Conservation (phyloP, 2,113 vertebrate genomes). For the Tragelaphus strepsiceros region DNA sequence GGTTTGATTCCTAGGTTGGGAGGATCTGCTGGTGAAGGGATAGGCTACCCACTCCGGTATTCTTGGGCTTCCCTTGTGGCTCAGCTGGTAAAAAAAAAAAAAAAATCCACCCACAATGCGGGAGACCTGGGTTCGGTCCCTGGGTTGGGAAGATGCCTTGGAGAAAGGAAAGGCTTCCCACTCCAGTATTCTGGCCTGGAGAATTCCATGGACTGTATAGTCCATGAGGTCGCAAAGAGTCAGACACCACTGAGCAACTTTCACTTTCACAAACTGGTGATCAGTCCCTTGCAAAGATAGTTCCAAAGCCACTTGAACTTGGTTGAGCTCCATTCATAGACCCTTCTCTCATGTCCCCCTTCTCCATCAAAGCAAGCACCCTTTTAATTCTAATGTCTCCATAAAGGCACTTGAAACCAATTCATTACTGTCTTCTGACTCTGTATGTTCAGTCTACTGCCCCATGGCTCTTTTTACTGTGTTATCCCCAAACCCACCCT, state of each 20-base stretch:
- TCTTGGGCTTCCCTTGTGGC: neutral
- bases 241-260: neutral
- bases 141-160: neutral
- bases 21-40: neutral
- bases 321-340: neutral
- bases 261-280: neutral
- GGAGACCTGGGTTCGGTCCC: neutral
- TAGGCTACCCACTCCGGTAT: neutral
- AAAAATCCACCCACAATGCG: rapidly evolving
- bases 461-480: neutral
- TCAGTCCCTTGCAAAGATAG: neutral
- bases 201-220: neutral
- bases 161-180: neutral
- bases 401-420: neutral
- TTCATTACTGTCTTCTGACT: neutral
- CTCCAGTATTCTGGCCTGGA: neutral
- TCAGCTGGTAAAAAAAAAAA: neutral
- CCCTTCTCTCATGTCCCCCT: neutral
- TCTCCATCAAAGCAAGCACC: neutral
- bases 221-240: neutral
- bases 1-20: neutral
- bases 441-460: neutral
- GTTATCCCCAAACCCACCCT: neutral
- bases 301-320: neutral
- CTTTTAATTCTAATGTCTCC: neutral